Base-by-base conservation (phyloP, 1,140 invertebrate species). In the Panagrolaimus sp. region DNA sequence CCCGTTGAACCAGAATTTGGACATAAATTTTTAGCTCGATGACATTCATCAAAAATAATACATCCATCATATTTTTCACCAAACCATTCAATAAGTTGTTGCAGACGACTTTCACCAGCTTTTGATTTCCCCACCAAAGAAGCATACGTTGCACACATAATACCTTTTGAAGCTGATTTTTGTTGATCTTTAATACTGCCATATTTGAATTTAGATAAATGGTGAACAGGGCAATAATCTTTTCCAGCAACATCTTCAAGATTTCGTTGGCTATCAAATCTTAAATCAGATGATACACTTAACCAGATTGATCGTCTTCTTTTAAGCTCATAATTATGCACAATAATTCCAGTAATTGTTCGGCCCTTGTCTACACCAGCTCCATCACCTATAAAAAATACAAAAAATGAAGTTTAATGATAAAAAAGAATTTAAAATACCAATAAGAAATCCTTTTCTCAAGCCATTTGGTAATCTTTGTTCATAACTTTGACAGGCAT, bases 11-110 rank as follows among this genome's bases (percentile, higher is more conserved):
- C 94, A 0, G 94, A 94, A 9, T 71, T 62, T 15, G 96, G 94
- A 82, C 91, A 95, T 17, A 99, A 86, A 87, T 99, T 99, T 85
- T 99, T 99, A 0, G 96, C 96, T 78, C 94, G 90, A 86, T 99
- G 96, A 86, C 96, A 99, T 84, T 99, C 96, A 85, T 99, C 96
- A 86, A 98, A 98, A 28, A 99, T 89, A 80, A 99, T 95, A 82
- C 72, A 70, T 24, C 81, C 81, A 43, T 82, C 81, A 65, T 76
- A 82, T 46, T 82, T 79, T 63, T 73, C 63, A 45, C 94, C 94
- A 84, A 92, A 95, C 95, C 95, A 98, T 80, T 97, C 91, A 62
- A 98, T 82, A 67, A 98, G 85, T 85, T 98, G 95, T 78, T 96
- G 95, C 76, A 98, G 88, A 9, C 96, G 85, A 63, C 62, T 48